Conservation (phyloP, 2,888 invertebrate genomes). For the Rhamnusium bicolor region DNA sequence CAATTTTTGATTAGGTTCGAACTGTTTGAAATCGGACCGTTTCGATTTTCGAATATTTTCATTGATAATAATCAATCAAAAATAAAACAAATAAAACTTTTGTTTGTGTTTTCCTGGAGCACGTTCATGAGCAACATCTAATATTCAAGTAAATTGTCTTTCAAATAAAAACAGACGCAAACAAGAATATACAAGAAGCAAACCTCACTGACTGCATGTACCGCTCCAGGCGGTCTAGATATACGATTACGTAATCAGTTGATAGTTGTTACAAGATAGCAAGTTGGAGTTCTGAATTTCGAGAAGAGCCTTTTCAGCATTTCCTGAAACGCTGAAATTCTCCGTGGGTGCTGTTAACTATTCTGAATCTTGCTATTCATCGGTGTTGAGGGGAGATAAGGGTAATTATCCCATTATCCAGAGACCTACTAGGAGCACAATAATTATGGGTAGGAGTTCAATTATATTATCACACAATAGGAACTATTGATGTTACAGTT, state of each 20-base stretch:
- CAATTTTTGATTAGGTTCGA: too few relatives aligned
- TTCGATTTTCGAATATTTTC: too few relatives aligned
- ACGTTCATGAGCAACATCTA: background rate
- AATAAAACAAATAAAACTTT: too few relatives aligned
- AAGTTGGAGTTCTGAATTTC: background rate
- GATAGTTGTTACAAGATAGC: background rate
- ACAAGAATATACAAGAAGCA: background rate
- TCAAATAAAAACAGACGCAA: background rate
- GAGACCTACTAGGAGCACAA: background rate
- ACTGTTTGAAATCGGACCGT: too few relatives aligned
- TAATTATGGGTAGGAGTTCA: background rate
- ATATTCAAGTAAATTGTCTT: background rate
- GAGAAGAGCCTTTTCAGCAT: background rate
- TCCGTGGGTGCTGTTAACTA: background rate
- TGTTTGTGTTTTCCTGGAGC: background rate
- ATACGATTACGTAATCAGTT: background rate
- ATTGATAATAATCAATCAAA: too few relatives aligned
- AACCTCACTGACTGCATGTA: background rate
- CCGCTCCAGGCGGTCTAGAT: background rate
- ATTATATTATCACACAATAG: conserved; percentile 13
- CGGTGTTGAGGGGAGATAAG: conserved; percentile 13
- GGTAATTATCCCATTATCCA: conserved; percentile 16
- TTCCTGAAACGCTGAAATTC: conserved; percentile 3
- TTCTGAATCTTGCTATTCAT: conserved; percentile 4
- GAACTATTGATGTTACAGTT: conserved; percentile 8